Conservation (phyloP, 2,113 vertebrate genomes). For the Ascaphus truei region DNA sequence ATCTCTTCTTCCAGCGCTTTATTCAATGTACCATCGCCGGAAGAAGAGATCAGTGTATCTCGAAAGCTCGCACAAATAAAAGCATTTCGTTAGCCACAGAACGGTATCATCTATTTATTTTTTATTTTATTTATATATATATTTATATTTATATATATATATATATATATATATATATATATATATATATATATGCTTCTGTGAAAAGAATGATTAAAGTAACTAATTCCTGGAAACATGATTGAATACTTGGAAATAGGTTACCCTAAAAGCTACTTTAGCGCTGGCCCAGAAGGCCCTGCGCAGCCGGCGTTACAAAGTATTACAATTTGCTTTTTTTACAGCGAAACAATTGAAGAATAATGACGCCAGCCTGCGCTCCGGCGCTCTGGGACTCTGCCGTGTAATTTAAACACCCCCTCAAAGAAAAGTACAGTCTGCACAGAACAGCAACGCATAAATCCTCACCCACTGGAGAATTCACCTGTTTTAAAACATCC, state of each 20-base stretch:
- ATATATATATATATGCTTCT: too few relatives aligned
- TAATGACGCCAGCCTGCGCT: background rate
- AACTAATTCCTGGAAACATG: conserved; percentile 15
- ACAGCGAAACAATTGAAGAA: conserved; percentile 30
- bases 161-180: too few relatives aligned
- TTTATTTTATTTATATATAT: too few relatives aligned
- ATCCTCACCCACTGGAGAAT: background rate
- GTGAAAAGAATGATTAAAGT: conserved; percentile 4
- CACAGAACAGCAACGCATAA: background rate
- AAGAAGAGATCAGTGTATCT: too few relatives aligned
- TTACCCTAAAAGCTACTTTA: background rate
- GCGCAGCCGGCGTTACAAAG: background rate
- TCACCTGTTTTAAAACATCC: conserved; percentile 1
- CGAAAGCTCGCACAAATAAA: too few relatives aligned
- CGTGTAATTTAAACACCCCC: background rate
- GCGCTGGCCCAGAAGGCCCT: conserved; percentile 13
- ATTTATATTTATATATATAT: too few relatives aligned
- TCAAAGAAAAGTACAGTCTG: background rate
- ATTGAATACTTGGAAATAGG: background rate
- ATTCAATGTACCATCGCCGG: too few relatives aligned
- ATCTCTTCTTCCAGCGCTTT: too few relatives aligned
- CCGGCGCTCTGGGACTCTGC: background rate
- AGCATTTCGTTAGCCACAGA: too few relatives aligned
- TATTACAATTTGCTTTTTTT: conserved; percentile 24
- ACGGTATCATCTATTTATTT: too few relatives aligned